Evolutionary conservation across 2,797 vertebrate species (phyloP), one percentile per base, ranked within the genome.

Genomic region (Ibycter americanus): DNA sequence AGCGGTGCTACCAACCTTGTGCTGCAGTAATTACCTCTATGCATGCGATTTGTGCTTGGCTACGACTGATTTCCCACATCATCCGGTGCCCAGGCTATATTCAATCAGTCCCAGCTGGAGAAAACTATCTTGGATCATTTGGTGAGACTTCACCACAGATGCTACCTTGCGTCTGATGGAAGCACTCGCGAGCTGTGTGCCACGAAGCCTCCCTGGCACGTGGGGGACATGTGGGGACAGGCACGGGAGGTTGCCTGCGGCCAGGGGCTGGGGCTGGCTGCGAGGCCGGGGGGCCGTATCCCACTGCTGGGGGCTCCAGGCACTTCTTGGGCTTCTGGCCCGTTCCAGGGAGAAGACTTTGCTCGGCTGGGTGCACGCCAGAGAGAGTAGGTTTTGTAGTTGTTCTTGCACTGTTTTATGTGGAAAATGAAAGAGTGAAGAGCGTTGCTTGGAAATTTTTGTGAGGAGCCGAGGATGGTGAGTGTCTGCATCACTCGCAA

Each of bases 11-110:
- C 90, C 80, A 97, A 83, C 76, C 90, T 94, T 95, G 83, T 80
- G 96, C 95, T 93, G 87, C 91, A 93, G 83, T 97, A 88, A 96
- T 97, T 96, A 88, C 96, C 92, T 95, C 91, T 95, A 15, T 96
- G 96, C 90, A 87, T 93, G 68, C 94, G 95, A 97, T 72, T 97
- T 90, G 94, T 87, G 92, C 90, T 96, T 61, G 1, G 89, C 94
- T 93, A 65, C 83, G 68, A 86, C 78, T 97, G 84, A 95, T 86
- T 93, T 97, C 94, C 88, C 83, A 85, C 89, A 91, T 93, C 93
- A 93, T 88, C 91, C 58, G 44, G 86, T 89, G 58, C 87, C 97
- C 91, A 83, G 94, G 97, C 89, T 97, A 49, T 47, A 95, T 67
- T 59, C 91, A 95, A 23, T 76, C 91, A 54, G 90, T 91, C 97